These are phyloP conservation scores for Phodopus roborovskii DNA, from an alignment of 2,113 vertebrate genomes.

Conservation along the genomic window DNA sequence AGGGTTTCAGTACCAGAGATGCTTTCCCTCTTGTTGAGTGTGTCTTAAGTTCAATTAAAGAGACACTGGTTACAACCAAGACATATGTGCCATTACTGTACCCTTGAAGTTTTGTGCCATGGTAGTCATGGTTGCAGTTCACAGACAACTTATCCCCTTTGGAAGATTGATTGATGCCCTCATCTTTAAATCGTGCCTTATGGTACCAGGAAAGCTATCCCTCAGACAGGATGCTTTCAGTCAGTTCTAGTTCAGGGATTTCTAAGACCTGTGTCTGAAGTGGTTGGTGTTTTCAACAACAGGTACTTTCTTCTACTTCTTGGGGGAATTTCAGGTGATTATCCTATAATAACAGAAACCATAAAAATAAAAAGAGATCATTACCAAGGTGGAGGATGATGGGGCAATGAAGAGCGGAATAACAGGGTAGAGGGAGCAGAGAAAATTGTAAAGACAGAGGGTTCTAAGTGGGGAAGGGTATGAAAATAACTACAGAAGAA, in stretches of 20 bases:
- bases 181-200: neutral
- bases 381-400: neutral
- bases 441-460: neutral
- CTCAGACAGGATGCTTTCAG: neutral
- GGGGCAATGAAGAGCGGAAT: neutral
- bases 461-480: neutral
- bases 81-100: neutral
- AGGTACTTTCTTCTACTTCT: neutral
- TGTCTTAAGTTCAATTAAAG: neutral
- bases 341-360: neutral
- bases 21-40: neutral
- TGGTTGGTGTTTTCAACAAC: neutral
- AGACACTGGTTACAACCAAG: neutral
- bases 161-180: neutral
- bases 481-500: neutral
- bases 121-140: neutral
- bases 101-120: neutral
- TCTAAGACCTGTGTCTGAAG: neutral
- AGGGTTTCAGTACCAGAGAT: neutral
- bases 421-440: neutral
- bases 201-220: neutral
- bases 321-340: neutral
- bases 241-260: neutral
- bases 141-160: neutral
- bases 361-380: neutral